Evolutionary conservation across 2,113 vertebrate genomes (phyloP).

Genomic region (Carassius carassius): DNA sequence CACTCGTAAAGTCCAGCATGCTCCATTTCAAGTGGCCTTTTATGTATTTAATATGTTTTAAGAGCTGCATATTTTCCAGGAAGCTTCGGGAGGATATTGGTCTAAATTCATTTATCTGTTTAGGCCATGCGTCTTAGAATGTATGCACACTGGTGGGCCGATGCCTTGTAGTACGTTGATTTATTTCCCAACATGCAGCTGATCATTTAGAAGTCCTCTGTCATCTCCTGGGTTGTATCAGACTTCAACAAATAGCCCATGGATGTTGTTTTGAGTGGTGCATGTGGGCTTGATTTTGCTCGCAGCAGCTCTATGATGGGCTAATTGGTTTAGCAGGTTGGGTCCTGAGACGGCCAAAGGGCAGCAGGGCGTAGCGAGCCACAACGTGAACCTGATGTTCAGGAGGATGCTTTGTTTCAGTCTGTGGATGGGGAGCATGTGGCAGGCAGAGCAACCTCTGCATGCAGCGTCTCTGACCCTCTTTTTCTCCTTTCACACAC

Average conservation of each 20-base stretch:
- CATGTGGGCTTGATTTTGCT: slow-evolving; percentile 57
- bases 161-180: neutral
- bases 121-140: slow-evolving; percentile 6
- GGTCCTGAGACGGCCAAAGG: slow-evolving; percentile 58
- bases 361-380: slow-evolving; percentile 58
- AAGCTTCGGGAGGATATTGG: slow-evolving; percentile 42
- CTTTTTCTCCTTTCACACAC: slow-evolving; percentile 25
- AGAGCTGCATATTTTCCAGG: slow-evolving; percentile 39
- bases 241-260: slow-evolving; percentile 54
- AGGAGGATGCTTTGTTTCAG: slow-evolving; percentile 54
- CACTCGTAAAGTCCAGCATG: neutral
- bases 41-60: slow-evolving; percentile 46
- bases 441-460: slow-evolving; percentile 48
- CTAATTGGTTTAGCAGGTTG: slow-evolving; percentile 66
- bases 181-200: slow-evolving; percentile 4
- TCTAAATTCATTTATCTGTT: slow-evolving; percentile 50
- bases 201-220: slow-evolving; percentile 27
- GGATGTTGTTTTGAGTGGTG: slow-evolving; percentile 41
- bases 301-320: slow-evolving; percentile 54
- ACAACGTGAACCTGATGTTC: slow-evolving; percentile 61
- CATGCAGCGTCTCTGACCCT: slow-evolving; percentile 10
- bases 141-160: slow-evolving; percentile 24
- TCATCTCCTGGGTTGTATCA: slow-evolving; percentile 26
- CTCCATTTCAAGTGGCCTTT: slow-evolving; percentile 40
- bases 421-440: slow-evolving; percentile 55